Base-by-base conservation (phyloP, 2,888 invertebrate genomes). In the Helobdella robusta region DNA sequence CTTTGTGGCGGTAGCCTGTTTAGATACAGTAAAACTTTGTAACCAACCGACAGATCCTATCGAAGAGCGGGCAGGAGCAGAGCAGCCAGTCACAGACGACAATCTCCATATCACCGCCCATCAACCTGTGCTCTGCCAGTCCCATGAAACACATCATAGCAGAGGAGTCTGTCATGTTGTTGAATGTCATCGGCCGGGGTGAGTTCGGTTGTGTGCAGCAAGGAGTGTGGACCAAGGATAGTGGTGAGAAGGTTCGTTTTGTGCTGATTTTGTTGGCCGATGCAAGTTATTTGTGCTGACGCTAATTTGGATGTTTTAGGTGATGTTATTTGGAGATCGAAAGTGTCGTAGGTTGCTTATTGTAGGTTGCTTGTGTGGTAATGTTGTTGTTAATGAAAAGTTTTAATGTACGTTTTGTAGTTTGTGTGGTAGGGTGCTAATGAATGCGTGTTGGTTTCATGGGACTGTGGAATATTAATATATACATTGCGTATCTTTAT, bases 141-240 rank as follows among this genome's bases (percentile, higher is more conserved):
- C 23, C 68, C 36, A 60, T 52, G 34, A 60, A 62, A 20, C 76
- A 94, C 78, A 89, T 91, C 70, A 90, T 90, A 76, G 86, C 88
- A 1, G 87, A 89, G 36, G 91, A 92, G 75, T 87, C 89, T 71
- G 91, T 95, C 74, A 87, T 89, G 67, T 88, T 94, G 59, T 91
- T 91, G 78, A 93, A 94, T 78, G 91, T 92, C 76, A 82, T 98
- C 66, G 97, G 97, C 34, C 89, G 88, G 74, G 97, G 98, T 18
- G 95, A 98, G 80, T 98, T 98, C 82, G 97, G 97, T 3, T 89
- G 92, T 18, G 97, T 98, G 0, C 94, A 94, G 77, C 95, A 94
- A 80, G 97, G 94, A 2, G 89, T 92, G 8, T 95, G 94, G 94
- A 90, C 89, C 59, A 91, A 92, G 76, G 81, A 82, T 67, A 91